These are phyloP conservation scores for Acleris emargana DNA, from an alignment of 2,888 invertebrate species.

Conservation along the genomic window DNA sequence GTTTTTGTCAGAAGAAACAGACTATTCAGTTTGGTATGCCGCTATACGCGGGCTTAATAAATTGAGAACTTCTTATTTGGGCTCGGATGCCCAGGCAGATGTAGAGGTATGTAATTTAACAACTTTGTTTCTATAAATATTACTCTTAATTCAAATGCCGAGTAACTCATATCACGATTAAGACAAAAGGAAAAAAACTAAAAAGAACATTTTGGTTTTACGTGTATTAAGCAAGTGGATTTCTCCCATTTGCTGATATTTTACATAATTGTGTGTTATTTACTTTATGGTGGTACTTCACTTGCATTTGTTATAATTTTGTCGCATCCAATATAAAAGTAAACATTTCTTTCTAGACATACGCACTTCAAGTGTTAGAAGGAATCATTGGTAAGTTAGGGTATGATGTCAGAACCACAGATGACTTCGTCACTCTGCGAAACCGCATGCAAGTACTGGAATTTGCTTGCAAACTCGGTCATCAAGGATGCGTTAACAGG, in stretches of 20 bases:
- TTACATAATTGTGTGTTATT: too few relatives aligned
- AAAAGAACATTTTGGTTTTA: too few relatives aligned
- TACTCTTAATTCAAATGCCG: too few relatives aligned
- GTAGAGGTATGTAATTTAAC: slow-evolving; percentile 58
- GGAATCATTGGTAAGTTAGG: slow-evolving; percentile 72
- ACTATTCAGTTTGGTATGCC: slow-evolving; percentile 90
- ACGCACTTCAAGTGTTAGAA: slow-evolving; percentile 52
- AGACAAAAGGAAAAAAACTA: too few relatives aligned
- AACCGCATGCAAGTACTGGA: slow-evolving; percentile 83
- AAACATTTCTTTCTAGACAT: slow-evolving; percentile 50
- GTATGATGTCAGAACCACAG: slow-evolving; percentile 61
- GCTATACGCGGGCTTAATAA: slow-evolving; percentile 81
- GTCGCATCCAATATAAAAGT: too few relatives aligned
- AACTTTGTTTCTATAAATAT: neutral
- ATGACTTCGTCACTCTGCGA: slow-evolving; percentile 78
- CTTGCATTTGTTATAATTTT: too few relatives aligned
- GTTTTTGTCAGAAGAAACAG: slow-evolving; percentile 86
- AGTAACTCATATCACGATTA: too few relatives aligned
- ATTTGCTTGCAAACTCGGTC: slow-evolving; percentile 86
- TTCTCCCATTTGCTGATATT: too few relatives aligned
- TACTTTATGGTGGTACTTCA: too few relatives aligned
- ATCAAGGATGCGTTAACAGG: slow-evolving; percentile 77
- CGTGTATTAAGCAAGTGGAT: too few relatives aligned
- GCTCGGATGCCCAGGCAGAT: slow-evolving; percentile 52
- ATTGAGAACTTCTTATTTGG: slow-evolving; percentile 59